Conservation (phyloP, 2,113 vertebrate genomes). For the Hyaena hyaena region DNA sequence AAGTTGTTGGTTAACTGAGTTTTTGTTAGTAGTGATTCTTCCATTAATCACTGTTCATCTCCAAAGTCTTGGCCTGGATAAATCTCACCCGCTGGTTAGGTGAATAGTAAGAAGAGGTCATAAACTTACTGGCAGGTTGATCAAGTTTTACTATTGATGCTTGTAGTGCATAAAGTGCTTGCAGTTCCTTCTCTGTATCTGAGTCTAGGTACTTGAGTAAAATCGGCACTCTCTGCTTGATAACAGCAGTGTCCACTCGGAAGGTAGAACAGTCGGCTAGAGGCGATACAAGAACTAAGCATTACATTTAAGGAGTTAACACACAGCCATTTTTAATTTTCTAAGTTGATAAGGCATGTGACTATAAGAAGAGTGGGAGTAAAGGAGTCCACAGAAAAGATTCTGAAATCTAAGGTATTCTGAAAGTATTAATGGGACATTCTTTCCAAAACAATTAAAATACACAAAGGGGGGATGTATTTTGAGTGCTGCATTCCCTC, state of each 20-base stretch:
- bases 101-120: not conserved
- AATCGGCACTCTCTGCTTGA: constrained; percentile 97
- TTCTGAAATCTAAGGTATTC: not conserved
- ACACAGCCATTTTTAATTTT: not conserved
- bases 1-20: not conserved
- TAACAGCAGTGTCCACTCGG: constrained; percentile 95
- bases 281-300: constrained; percentile 57
- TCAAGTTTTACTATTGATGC: constrained; percentile 97
- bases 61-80: not conserved
- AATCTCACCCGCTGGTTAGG: not conserved
- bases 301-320: constrained; percentile 30
- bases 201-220: constrained; percentile 99
- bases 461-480: not conserved
- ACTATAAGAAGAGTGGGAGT: not conserved
- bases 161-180: constrained; percentile 99
- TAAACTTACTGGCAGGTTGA: constrained; percentile 97
- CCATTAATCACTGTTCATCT: not conserved
- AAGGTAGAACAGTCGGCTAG: constrained; percentile 94
- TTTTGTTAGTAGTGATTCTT: not conserved
- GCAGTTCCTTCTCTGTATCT: constrained; percentile 98
- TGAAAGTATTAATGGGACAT: not conserved
- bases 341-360: not conserved
- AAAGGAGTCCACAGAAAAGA: not conserved
- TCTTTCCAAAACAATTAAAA: constrained; percentile 26
- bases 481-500: not conserved